Base-by-base conservation (phyloP, 1,140 invertebrate species). In the Drosophila virilis region DNA sequence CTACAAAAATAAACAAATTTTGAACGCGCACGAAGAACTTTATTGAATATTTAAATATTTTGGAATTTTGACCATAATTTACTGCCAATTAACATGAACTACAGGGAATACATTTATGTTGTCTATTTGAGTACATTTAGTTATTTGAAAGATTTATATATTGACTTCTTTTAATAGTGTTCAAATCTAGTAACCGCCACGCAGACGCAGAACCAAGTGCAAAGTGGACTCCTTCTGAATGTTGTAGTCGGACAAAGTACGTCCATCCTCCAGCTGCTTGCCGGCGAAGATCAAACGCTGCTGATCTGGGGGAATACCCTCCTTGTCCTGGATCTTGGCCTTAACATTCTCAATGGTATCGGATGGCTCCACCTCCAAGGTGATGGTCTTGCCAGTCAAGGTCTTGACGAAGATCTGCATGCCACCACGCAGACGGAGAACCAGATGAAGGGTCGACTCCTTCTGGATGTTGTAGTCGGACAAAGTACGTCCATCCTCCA, bases 151-250 rank as follows among this genome's bases (percentile, higher is more conserved):
- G 6, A 52, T 65, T 50, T 52, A 43, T 40, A 8, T 17, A 32
- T 42, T 37, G 7, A 13, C 15, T 22, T 58, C n/a, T 28, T 28
- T 28, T 28, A 28, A 42, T 32, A 38, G n/a, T 48, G 6, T 54
- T 74, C 43, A 40, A 74, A 58, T 66, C 60, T 74, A 78, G 35
- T 52, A 35, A 42, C 91, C 88, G 95, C 97, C 94, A 94, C 97
- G 94, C 45, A 97, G 94, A 93, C 96, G 94, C 4, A 97, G 93
- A 6, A 98, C 97, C 84, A 98, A 94, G 92, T 98, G 97, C 62
- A 98, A 94, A 4, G 97, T 98, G 2, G 97, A 98, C 92, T 98
- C 97, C 91, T 97, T 97, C 89, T 97, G 96, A 82, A 97, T 97
- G 90, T 96, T 96, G 91, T 97, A 97, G 90, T 97, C 96, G 10